Percentiles rank a stretch among this genome's conserved stretches.
These are phyloP conservation scores for Synergus itoensis DNA, from an alignment of 2,888 invertebrate species.

Conservation along the genomic window DNA sequence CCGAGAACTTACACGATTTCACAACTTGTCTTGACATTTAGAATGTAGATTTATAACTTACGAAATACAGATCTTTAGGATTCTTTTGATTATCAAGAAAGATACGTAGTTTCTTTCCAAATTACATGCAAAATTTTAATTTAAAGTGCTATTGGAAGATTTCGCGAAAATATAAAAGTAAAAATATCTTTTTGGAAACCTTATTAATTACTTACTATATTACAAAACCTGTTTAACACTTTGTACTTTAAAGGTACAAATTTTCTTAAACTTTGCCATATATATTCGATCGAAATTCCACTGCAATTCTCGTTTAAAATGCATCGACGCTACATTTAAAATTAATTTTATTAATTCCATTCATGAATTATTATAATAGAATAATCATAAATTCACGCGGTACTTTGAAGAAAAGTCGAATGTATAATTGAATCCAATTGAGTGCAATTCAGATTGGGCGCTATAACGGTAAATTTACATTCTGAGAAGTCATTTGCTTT, in stretches of 20 bases:
- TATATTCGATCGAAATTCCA: background rate
- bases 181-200: background rate
- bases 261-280: background rate
- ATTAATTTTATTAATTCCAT: background rate
- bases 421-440: background rate
- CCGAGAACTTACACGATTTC: background rate
- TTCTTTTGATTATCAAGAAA: background rate
- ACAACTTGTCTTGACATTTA: slow-evolving; percentile 16
- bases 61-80: background rate
- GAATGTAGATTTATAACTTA: slow-evolving; percentile 13
- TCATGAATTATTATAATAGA: background rate
- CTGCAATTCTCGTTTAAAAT: background rate
- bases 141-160: background rate
- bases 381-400: background rate
- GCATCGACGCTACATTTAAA: background rate
- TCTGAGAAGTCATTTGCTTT: background rate
- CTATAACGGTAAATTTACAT: background rate
- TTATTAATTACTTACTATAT: background rate
- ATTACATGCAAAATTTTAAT: background rate
- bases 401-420: background rate
- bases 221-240: background rate
- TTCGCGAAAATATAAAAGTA: background rate
- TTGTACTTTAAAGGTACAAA: background rate
- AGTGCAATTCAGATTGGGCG: background rate
- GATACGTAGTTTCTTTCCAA: background rate